A percentile compares a stretch with the other conserved stretches of the same genome.
These are phyloP conservation scores for Synanthedon formicaeformis DNA, from an alignment of 2,888 invertebrate species.

Conservation along the genomic window DNA sequence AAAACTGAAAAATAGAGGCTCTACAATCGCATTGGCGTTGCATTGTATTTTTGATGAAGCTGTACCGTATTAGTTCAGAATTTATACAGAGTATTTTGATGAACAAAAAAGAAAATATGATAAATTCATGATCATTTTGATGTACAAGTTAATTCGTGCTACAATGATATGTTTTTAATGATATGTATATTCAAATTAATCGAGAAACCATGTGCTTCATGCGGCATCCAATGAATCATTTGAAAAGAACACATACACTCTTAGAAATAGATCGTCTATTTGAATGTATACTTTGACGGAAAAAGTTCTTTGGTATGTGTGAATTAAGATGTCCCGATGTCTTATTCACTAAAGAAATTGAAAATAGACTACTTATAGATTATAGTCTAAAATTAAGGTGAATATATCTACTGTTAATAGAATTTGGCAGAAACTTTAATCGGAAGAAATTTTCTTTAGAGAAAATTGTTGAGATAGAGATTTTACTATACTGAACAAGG, in stretches of 20 bases:
- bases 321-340: conserved; percentile 46
- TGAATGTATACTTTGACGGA: background rate
- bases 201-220: conserved; percentile 3
- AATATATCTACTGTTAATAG: no score
- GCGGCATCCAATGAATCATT: background rate
- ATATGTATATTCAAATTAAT: background rate
- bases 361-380: no score
- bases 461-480: no score
- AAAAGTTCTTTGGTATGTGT: conserved; percentile 11
- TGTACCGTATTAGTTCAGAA: no score
- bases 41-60: no score
- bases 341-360: conserved; percentile 32
- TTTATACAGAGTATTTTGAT: no score
- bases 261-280: conserved; percentile 12
- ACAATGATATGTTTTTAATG: background rate
- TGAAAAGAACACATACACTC: conserved; percentile 59
- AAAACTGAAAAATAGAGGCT: no score
- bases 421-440: no score
- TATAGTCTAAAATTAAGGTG: no score
- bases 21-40: no score
- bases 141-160: background rate
- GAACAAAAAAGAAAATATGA: no score
- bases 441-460: no score
- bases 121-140: background rate
- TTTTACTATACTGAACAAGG: conserved; percentile 12